Evolutionary conservation across 2,888 invertebrate species (phyloP).

Genomic region (Iphiclides podalirius): DNA sequence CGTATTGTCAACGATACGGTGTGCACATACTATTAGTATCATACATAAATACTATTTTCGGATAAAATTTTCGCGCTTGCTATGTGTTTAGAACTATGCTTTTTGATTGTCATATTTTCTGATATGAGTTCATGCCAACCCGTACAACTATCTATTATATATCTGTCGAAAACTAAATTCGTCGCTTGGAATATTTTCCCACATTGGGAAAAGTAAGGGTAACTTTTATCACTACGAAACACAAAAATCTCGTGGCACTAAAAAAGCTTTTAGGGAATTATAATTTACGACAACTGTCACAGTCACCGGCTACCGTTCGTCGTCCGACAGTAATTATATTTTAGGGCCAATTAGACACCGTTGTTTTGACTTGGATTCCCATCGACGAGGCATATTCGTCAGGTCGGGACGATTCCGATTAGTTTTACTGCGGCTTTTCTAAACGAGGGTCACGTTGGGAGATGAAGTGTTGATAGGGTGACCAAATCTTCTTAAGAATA

Average conservation of each 20-base stretch:
- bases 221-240: constrained; percentile 13
- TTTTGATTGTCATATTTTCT: too few relatives aligned
- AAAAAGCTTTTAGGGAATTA: constrained; percentile 34
- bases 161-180: too few relatives aligned
- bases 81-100: too few relatives aligned
- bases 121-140: too few relatives aligned
- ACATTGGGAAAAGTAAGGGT: too few relatives aligned
- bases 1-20: too few relatives aligned
- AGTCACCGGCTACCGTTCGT: constrained; percentile 46
- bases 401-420: constrained; percentile 45
- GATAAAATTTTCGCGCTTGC: too few relatives aligned
- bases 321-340: constrained; percentile 45
- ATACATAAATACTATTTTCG: too few relatives aligned
- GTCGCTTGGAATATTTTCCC: too few relatives aligned
- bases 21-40: too few relatives aligned
- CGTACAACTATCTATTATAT: too few relatives aligned
- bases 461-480: constrained; percentile 17
- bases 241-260: constrained; percentile 22
- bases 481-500: neutral
- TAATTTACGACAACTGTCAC: constrained; percentile 29
- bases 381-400: constrained; percentile 46
- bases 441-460: constrained; percentile 39
- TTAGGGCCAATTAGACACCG: constrained; percentile 49
- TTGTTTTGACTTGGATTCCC: constrained; percentile 43
- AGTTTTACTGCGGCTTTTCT: constrained; percentile 43